Base-by-base conservation (phyloP, 2,797 vertebrate genomes). In the Caiman crocodilus region DNA sequence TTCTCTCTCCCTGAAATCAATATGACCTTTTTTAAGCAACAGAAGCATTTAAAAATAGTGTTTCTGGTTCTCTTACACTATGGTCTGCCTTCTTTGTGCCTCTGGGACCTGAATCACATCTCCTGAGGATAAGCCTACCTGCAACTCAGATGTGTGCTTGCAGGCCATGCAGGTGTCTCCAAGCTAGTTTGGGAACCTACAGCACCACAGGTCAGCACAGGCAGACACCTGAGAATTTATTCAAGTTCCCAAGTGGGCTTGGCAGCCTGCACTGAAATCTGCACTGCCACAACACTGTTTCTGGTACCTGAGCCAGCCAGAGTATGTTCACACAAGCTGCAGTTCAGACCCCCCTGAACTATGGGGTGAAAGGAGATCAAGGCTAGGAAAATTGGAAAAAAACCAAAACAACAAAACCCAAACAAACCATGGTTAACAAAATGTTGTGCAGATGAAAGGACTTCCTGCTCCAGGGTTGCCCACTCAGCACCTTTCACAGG, bases 401-500 rank as follows among this genome's bases (percentile, higher is more conserved):
- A 20, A 58, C 81, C 21, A 55, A 6, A 4, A 11, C 32, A 50
- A 26, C 21, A 28, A 88, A 64, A 76, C 56, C 2, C 67, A n/a
- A 14, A n/a, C 25, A 89, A 78, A 26, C 86, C 92, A 65, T 81
- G 63, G 42, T 73, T 91, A 88, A 80, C 58, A 79, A 90, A 92
- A 6, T 81, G 82, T 11, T 76, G 32, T 71, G 69, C 84, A 84
- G 67, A 26, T 28, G 42, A 75, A 93, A 75, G 73, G 63, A 75
- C 84, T 94, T 65, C 82, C 60, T 32, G 76, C 79, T 85, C 89
- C 93, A 91, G 90, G 55, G 76, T 84, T 89, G 94, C 73, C 55
- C 2, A 79, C 20, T 15, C 35, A 92, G 65, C 90, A 96, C 82
- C 90, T 95, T 92, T 95, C 91, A 81, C 90, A 90, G 94, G 92